These are phyloP conservation scores for Premnoplex brunnescens DNA, from an alignment of 2,797 vertebrate species.

Conservation along the genomic window DNA sequence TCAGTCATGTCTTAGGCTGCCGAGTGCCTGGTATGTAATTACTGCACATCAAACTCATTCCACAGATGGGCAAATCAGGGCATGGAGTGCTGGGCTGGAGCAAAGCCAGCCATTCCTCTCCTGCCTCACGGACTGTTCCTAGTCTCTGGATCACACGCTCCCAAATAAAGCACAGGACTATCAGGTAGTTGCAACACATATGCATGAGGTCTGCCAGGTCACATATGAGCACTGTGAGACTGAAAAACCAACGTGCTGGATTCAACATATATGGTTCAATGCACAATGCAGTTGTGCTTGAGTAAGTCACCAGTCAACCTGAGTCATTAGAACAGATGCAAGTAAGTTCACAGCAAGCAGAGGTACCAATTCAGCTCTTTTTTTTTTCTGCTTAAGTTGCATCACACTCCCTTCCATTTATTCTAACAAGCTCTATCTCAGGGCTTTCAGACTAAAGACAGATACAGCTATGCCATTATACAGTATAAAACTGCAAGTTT, in stretches of 20 bases:
- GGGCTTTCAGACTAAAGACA: background rate
- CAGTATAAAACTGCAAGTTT: background rate
- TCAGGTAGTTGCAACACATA: accelerated
- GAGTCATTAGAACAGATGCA: background rate
- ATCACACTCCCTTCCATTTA: background rate
- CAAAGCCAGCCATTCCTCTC: background rate
- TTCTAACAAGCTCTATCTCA: background rate
- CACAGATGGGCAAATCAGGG: background rate
- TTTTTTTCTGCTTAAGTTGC: background rate
- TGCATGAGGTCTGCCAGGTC: background rate
- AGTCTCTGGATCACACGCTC: background rate
- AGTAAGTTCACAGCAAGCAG: background rate
- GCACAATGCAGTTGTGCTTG: background rate
- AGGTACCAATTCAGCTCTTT: background rate
- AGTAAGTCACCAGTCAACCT: background rate
- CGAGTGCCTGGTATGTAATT: background rate
- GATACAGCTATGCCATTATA: background rate
- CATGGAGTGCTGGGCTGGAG: background rate
- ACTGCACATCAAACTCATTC: background rate
- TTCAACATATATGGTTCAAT: background rate
- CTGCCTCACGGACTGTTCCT: background rate
- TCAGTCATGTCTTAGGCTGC: background rate
- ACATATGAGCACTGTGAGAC: background rate
- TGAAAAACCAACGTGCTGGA: background rate
- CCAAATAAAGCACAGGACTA: background rate